A percentile compares a stretch with the other conserved stretches of the same genome.
Evolutionary conservation across 92 coral and sea anemone species (phyloP).

Genomic region (Parazoanthus atlanticus): DNA sequence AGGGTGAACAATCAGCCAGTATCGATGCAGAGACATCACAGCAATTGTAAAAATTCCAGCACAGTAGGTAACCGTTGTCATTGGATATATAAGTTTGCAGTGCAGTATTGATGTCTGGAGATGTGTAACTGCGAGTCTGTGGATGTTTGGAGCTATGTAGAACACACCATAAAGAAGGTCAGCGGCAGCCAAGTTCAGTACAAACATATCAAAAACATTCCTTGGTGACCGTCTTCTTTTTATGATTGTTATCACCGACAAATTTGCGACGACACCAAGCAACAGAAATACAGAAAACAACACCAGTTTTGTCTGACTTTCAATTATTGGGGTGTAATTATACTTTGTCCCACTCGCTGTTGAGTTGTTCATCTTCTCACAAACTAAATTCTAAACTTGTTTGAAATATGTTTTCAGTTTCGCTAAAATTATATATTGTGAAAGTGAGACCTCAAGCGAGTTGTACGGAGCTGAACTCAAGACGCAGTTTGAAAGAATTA

Average conservation of each 20-base stretch:
- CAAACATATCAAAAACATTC: conserved; percentile 5
- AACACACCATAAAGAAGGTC: conserved; percentile 7
- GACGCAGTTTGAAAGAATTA: too few species aligned
- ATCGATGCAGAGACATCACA: conserved; percentile 21
- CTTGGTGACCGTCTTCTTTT: not conserved
- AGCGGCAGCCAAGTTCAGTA: conserved; percentile 12
- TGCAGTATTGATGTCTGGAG: not conserved
- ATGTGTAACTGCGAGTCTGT: conserved; percentile 4
- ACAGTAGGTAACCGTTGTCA: conserved; percentile 11
- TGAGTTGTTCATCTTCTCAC: conserved; percentile 15
- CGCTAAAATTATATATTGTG: too few species aligned
- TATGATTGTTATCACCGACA: not conserved
- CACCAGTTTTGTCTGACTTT: conserved; percentile 2
- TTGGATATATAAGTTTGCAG: conserved; percentile 5
- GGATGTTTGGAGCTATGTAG: conserved; percentile 17
- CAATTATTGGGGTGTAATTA: not conserved
- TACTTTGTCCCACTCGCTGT: not conserved
- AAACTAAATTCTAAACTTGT: not conserved
- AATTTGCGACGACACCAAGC: not conserved
- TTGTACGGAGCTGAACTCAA: too few species aligned
- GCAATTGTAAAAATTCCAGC: conserved; percentile 11
- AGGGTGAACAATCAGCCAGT: conserved; percentile 22
- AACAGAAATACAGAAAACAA: conserved; percentile 6
- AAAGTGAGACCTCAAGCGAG: too few species aligned
- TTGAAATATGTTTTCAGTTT: too few species aligned